phyloP scores from a whole-genome alignment of 2,888 invertebrate species.

The Volucella inanis region DNA sequence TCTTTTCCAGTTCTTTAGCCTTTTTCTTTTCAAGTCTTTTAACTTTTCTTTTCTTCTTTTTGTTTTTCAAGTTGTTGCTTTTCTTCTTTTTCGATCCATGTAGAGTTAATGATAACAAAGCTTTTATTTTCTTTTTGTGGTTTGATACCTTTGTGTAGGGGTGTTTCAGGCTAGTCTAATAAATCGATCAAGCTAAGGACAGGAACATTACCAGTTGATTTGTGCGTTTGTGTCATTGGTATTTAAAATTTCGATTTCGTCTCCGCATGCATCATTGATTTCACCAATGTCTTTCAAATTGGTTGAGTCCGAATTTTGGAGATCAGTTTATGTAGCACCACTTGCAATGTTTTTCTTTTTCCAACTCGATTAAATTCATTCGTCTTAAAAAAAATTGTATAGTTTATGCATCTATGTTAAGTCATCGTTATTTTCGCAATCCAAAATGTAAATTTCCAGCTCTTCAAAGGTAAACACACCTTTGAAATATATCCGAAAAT shows the following conservation, averaged over 20 bases:
- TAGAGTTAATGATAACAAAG: conserved; percentile 6
- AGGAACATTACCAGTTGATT: neutral
- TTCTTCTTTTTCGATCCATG: conserved; percentile 9
- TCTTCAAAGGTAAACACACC: too few relatives aligned
- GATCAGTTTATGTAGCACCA: conserved; percentile 1
- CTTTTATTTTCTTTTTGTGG: conserved; percentile 15
- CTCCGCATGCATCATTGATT: neutral
- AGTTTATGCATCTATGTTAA: neutral
- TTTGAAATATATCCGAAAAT: too few relatives aligned
- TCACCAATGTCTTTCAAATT: neutral
- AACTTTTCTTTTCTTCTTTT: too few relatives aligned
- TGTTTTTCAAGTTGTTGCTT: too few relatives aligned
- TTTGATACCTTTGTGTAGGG: neutral
- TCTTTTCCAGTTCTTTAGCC: too few relatives aligned
- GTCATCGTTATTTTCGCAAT: neutral
- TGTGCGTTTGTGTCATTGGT: conserved; percentile 9
- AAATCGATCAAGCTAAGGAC: neutral
- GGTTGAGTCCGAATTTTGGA: neutral
- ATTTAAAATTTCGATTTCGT: conserved; percentile 1
- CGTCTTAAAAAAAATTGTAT: conserved; percentile 4
- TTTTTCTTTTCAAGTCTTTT: too few relatives aligned
- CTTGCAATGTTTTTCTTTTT: neutral
- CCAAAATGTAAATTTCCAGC: neutral
- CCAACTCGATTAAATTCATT: conserved; percentile 7
- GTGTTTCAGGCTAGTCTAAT: neutral